Evolutionary conservation across 2,113 vertebrate genomes (phyloP).

Genomic region (Notarius quadriscutis): DNA sequence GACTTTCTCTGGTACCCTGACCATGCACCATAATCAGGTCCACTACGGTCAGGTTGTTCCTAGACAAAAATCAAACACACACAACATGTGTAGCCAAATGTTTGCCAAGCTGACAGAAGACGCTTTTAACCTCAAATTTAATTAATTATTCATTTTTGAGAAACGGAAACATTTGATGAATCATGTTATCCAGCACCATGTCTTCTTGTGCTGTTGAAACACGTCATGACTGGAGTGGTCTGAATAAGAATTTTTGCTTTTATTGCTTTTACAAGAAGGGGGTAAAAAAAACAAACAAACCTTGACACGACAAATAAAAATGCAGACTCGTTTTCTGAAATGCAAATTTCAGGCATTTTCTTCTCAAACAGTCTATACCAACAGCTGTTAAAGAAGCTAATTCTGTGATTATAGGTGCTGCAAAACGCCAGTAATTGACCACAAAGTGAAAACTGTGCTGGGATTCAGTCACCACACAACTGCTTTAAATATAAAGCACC

Average conservation of each 20-base stretch:
- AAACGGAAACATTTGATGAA: neutral
- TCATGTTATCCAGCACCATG: neutral
- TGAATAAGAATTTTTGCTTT: neutral
- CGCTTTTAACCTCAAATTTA: neutral
- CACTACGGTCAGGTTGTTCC: constrained; percentile 96
- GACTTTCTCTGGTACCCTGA: constrained; percentile 87
- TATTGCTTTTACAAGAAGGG: neutral
- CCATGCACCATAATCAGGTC: constrained; percentile 89
- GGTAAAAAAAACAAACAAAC: too few species aligned
- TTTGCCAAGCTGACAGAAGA: neutral
- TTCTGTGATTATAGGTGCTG: neutral
- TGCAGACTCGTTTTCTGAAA: neutral
- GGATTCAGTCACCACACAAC: neutral
- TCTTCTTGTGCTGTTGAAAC: neutral
- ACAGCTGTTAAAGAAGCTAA: neutral
- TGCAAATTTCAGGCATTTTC: neutral
- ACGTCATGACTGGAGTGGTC: neutral
- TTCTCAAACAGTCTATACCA: neutral
- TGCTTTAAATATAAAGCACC: neutral
- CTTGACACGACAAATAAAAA: neutral
- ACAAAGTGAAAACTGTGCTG: neutral
- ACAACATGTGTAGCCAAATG: neutral
- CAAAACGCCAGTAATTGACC: neutral
- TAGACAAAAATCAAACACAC: constrained; percentile 59
- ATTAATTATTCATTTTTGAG: neutral